phyloP scores from a whole-genome alignment of 2,888 invertebrate genomes.

The Fragum whitleyi region DNA sequence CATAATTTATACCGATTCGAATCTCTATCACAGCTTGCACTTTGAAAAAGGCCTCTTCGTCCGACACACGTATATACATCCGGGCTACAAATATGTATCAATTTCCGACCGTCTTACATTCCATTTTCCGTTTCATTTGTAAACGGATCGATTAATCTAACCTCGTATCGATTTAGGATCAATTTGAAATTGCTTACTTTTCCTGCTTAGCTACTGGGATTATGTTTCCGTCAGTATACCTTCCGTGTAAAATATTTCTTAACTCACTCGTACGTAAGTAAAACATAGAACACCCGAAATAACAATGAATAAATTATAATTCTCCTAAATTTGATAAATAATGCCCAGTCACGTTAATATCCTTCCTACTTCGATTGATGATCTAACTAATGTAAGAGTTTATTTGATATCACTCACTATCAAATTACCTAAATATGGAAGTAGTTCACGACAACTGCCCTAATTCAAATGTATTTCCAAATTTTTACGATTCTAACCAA shows the following conservation, averaged over 20 bases:
- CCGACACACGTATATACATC: not conserved
- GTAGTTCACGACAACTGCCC: not conserved
- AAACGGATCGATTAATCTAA: not conserved
- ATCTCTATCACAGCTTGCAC: not conserved
- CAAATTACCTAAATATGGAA: not conserved
- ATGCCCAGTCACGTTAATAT: not conserved
- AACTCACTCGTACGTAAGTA: no score
- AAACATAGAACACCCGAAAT: no score
- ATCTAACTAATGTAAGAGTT: not conserved
- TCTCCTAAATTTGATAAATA: not conserved
- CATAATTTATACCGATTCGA: constrained; percentile 25
- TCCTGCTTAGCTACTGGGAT: no score
- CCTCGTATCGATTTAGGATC: not conserved
- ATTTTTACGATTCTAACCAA: constrained; percentile 8
- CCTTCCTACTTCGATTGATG: not conserved
- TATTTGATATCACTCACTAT: not conserved
- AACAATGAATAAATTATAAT: no score
- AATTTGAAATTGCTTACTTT: not conserved
- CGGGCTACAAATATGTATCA: not conserved
- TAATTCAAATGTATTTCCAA: not conserved
- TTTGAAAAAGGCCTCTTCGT: not conserved
- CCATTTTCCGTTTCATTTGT: not conserved
- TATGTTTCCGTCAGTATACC: no score
- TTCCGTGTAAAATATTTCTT: no score
- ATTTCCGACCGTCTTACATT: not conserved